Base-by-base conservation (phyloP, 2,113 vertebrate species). In the Symphodus melops region DNA sequence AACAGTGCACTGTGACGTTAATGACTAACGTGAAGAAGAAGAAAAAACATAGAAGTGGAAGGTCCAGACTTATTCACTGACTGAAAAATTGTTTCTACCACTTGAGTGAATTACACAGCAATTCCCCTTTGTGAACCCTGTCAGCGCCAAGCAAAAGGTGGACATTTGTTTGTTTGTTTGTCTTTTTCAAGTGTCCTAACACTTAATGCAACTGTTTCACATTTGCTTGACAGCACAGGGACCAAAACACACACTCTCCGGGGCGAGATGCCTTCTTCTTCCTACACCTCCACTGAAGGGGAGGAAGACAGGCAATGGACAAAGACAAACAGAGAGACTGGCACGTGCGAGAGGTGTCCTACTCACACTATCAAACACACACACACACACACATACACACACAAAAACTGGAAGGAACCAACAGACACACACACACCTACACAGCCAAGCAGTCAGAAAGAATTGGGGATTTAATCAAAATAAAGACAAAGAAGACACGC, bases 391-490 rank as follows among this genome's bases (percentile, higher is more conserved):
- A 49, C 17, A 20, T 21, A 78, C 58, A 69, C 19, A 14, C 48
- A 59, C n/a, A 75, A 41, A 57, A 51, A 54, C 71, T 68, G 65
- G 41, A 56, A 84, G 28, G 33, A 44, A 68, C 23, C 39, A 59
- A 77, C 55, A 48, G 6, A 77, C 60, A 76, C 49, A 60, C 63
- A 79, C 44, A 5, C 59, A 56, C 33, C 37, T 46, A 69, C 49
- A 36, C 61, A 86, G 68, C 42, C 51, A 58, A 68, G 36, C 55
- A 67, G n/a, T 76, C 61, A 77, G 28, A 33, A 33, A 33, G 28
- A 33, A 83, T 64, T 85, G 36, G 81, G 74, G 82, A 79, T 87
- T 82, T 88, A 82, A 91, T 90, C 89, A 91, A 90, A 92, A 92
- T 90, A 88, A 91, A 91, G 86, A 89, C 84, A 90, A 85, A 82